Percentiles rank a stretch among this genome's conserved stretches.
Conservation (phyloP, 2,888 invertebrate genomes). For the Drosophila koepferae region DNA sequence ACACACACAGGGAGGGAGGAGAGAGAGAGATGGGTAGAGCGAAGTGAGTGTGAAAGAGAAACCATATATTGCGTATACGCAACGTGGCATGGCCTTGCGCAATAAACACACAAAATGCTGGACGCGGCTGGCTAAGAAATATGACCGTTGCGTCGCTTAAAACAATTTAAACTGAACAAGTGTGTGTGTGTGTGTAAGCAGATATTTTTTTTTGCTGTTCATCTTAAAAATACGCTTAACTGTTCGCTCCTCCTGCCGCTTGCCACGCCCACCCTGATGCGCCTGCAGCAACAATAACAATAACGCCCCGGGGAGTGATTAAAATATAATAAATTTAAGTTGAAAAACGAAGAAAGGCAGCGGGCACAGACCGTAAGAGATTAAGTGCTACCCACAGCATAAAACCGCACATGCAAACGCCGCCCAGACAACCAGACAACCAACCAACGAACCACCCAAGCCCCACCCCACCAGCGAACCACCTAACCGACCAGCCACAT, state of each 20-base stretch:
- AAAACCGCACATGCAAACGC: slow-evolving; percentile 75
- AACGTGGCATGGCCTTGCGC: slow-evolving; percentile 41
- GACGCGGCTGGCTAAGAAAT: slow-evolving; percentile 54
- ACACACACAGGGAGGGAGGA: neutral
- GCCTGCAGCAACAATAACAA: slow-evolving; percentile 65
- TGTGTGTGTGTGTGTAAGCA: slow-evolving; percentile 15
- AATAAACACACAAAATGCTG: slow-evolving; percentile 57
- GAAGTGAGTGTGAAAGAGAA: neutral
- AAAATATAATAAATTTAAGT: slow-evolving; percentile 84
- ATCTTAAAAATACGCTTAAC: slow-evolving; percentile 72
- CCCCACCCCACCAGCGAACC: slow-evolving; percentile 5
- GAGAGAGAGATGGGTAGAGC: too few species aligned
- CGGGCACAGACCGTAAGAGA: slow-evolving; percentile 68
- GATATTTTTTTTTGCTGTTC: slow-evolving; percentile 39
- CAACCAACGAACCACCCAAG: neutral
- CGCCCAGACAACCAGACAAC: slow-evolving; percentile 10
- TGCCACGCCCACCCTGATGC: slow-evolving; percentile 56
- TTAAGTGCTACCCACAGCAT: slow-evolving; percentile 78
- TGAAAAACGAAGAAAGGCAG: slow-evolving; percentile 64
- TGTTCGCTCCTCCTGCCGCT: slow-evolving; percentile 36
- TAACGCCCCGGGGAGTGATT: slow-evolving; percentile 83
- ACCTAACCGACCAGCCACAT: slow-evolving; percentile 39
- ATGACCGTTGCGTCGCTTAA: slow-evolving; percentile 70
- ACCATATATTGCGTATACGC: slow-evolving; percentile 70
- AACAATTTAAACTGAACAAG: slow-evolving; percentile 71